These are phyloP conservation scores for Gorsachius goisagi DNA, from an alignment of 2,113 vertebrate species.

Conservation along the genomic window DNA sequence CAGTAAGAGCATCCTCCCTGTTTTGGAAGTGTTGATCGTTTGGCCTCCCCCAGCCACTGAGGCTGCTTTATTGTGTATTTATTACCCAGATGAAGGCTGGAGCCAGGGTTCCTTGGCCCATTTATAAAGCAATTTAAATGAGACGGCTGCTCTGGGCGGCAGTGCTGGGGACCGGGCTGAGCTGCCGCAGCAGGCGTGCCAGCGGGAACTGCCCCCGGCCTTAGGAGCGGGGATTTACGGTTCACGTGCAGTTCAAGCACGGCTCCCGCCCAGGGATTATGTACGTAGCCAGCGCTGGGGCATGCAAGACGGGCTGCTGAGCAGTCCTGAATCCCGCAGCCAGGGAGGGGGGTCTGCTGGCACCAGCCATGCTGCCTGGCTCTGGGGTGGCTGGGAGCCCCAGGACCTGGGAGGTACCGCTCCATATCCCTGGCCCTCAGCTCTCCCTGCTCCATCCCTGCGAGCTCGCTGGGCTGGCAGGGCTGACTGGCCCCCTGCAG, in stretches of 20 bases:
- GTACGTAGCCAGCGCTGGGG: background rate
- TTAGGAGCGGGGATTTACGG: slow-evolving; percentile 2
- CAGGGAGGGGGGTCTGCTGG: background rate
- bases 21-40: slow-evolving; percentile 69
- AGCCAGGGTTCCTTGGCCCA: slow-evolving; percentile 43
- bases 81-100: slow-evolving; percentile 56
- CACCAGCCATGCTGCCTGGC: fast-evolving
- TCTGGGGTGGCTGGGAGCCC: background rate
- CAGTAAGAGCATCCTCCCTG: slow-evolving; percentile 61
- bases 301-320: background rate
- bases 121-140: slow-evolving; percentile 62
- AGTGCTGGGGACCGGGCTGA: background rate
- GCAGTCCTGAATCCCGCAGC: background rate
- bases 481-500: fast-evolving
- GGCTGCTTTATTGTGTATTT: slow-evolving; percentile 65
- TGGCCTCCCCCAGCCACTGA: slow-evolving; percentile 52
- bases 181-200: slow-evolving; percentile 3
- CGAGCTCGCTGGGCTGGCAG: fast-evolving
- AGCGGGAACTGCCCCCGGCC: slow-evolving; percentile 28
- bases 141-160: background rate
- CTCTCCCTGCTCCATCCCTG: background rate
- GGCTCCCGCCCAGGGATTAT: slow-evolving; percentile 15
- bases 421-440: background rate
- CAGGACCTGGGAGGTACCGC: fast-evolving
- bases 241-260: slow-evolving; percentile 48